Percentiles rank a stretch among this genome's conserved stretches.
Conservation (phyloP, 2,888 invertebrate genomes). For the Phaedon cochleariae region DNA sequence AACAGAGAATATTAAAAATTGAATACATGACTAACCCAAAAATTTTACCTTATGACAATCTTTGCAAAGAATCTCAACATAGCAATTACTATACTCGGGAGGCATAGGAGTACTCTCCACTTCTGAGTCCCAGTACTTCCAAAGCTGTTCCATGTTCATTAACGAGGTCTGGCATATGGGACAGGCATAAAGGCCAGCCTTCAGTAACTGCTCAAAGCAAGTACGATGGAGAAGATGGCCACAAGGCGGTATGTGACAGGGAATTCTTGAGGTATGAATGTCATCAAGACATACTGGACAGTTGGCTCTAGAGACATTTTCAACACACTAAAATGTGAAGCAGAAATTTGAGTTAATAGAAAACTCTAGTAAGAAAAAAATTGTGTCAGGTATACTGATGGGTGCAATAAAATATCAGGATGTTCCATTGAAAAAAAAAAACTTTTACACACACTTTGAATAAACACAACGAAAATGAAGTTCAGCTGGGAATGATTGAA, state of each 20-base stretch:
- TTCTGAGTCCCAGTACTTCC: conserved; percentile 85
- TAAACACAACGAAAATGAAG: too few relatives aligned
- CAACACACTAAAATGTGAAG: conserved; percentile 76
- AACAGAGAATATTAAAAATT: too few relatives aligned
- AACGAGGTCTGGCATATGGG: conserved; percentile 89
- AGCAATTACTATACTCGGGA: conserved; percentile 79
- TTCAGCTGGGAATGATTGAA: too few relatives aligned
- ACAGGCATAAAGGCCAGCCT: conserved; percentile 84
- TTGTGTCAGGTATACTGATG: too few relatives aligned
- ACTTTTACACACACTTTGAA: too few relatives aligned
- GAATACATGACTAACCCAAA: neutral
- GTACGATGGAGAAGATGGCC: conserved; percentile 88
- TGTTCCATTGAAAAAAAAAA: too few relatives aligned
- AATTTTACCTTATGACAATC: conserved; percentile 85
- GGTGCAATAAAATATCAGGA: too few relatives aligned
- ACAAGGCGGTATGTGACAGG: conserved; percentile 89
- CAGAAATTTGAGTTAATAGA: neutral
- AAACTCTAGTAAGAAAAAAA: too few relatives aligned
- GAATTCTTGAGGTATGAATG: conserved; percentile 89
- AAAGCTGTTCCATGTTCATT: conserved; percentile 85
- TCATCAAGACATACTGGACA: conserved; percentile 92
- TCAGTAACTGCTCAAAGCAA: conserved; percentile 81
- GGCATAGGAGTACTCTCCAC: conserved; percentile 86
- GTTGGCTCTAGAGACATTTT: conserved; percentile 86
- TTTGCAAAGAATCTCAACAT: conserved; percentile 85